phyloP scores from a whole-genome alignment of 2,888 invertebrate species.

The Parascotia fuliginaria region DNA sequence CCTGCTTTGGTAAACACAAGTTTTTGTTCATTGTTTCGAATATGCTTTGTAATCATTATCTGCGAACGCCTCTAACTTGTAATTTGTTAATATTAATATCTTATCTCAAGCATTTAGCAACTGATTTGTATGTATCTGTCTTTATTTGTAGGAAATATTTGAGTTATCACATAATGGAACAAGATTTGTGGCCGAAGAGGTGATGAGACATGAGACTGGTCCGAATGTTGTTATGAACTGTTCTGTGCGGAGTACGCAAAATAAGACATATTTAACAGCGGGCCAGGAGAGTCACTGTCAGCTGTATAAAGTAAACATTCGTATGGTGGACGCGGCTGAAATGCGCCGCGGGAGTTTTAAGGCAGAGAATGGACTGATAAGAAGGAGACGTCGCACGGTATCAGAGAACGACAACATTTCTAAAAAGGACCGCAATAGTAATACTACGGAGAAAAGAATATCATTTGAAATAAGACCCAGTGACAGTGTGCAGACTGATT shows the following conservation, averaged over 20 bases:
- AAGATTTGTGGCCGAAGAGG: constrained; percentile 94
- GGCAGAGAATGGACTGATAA: constrained; percentile 77
- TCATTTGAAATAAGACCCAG: constrained; percentile 91
- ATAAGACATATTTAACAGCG: constrained; percentile 92
- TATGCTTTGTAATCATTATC: not conserved
- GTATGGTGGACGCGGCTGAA: constrained; percentile 84
- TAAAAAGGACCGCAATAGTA: constrained; percentile 74
- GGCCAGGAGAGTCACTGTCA: constrained; percentile 97
- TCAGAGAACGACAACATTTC: constrained; percentile 83
- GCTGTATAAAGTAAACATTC: constrained; percentile 90
- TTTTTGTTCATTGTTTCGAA: not conserved
- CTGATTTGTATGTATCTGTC: too few relatives aligned
- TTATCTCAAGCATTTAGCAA: not conserved
- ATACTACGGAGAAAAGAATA: constrained; percentile 86
- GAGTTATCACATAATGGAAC: constrained; percentile 94
- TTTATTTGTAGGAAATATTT: constrained; percentile 92
- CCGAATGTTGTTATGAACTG: constrained; percentile 97
- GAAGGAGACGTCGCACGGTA: constrained; percentile 79
- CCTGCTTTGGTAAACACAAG: not conserved
- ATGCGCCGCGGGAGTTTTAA: constrained; percentile 85
- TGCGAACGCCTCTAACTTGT: not conserved
- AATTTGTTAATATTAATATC: not conserved
- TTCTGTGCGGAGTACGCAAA: constrained; percentile 89
- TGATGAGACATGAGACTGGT: constrained; percentile 95
- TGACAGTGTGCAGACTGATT: constrained; percentile 95